Evolutionary conservation across 2,797 vertebrate species (phyloP), one percentile per base, ranked within the genome.

Genomic region (Bovichtus diacanthus): DNA sequence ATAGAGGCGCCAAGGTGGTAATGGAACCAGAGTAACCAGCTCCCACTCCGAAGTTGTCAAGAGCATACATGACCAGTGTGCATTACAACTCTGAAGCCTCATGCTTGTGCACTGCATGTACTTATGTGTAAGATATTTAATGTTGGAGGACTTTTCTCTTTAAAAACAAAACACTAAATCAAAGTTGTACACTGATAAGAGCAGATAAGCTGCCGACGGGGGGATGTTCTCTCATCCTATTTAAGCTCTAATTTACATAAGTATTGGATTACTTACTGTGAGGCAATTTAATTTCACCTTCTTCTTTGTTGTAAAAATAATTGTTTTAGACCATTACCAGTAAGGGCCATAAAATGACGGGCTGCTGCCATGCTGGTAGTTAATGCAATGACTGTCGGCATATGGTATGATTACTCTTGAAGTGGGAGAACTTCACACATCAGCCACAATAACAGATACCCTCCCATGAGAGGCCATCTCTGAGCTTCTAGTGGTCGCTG

Each of bases 11-110:
- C 53, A 6, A 59, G 79, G 64, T 76, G 74, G 86, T 87, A 91
- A 90, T 87, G 86, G 87, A 86, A 81, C 74, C 47, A 15, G 65
- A 81, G 76, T 41, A 75, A 87, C 58, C 76, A 59, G 53, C 85
- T 65, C 83, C 82, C 51, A 71, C 77, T 87, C 76, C 39, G 9
- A 43, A 75, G 43, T 77, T 81, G 82, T 84, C 82, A 80, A 51
- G 55, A 80, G 70, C 74, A 64, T 53, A 78, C 82, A 79, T 67
- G 78, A 71, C 76, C 65, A 51, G 55, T 8, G 76, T 50, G 75
- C 43, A 25, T 41, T 36, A 47, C 69, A 59, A 19, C 39, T 56
- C 34, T 2, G 16, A 49, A 62, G 68, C 56, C 46, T 83, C 47
- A 65, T 84, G 64, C 67, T 70, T 62, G 69, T 70, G 49, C 55